Conservation (phyloP, 2,797 vertebrate genomes). For the Chelmon rostratus region DNA sequence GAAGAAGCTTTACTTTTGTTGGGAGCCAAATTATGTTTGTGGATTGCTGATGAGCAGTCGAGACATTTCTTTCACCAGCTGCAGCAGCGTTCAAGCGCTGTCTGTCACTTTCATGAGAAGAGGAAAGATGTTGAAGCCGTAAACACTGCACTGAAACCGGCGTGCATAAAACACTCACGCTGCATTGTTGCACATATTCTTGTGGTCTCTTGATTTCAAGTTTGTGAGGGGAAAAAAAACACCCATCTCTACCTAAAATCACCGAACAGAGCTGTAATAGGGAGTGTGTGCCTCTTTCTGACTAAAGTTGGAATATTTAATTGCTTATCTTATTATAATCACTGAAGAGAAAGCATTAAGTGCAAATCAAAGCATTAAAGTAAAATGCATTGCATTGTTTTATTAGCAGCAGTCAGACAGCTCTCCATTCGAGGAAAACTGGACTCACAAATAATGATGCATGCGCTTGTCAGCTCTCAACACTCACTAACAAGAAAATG, state of each 20-base stretch:
- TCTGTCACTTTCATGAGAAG: conserved; percentile 38
- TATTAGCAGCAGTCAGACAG: background rate
- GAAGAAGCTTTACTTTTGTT: conserved; percentile 24
- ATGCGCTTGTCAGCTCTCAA: background rate
- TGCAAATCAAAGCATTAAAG: background rate
- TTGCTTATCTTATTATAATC: background rate
- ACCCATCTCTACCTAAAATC: background rate
- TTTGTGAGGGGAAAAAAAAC: background rate
- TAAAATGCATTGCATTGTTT: background rate
- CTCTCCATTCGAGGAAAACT: background rate
- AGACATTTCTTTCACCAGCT: conserved; percentile 34
- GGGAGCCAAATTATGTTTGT: conserved; percentile 41
- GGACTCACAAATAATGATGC: background rate
- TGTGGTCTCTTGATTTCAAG: background rate
- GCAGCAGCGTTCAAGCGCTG: conserved; percentile 13
- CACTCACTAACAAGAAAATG: background rate
- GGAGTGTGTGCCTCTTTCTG: background rate
- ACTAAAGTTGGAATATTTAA: too few species aligned
- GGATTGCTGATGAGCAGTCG: conserved; percentile 37
- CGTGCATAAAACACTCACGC: background rate
- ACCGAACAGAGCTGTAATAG: background rate
- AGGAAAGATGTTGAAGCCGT: background rate
- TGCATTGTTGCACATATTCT: background rate
- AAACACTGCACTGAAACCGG: background rate
- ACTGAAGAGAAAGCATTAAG: background rate